Percentiles rank a stretch among this genome's conserved stretches.
Evolutionary conservation across 2,888 invertebrate genomes (phyloP).

Genomic region (Noctua pronuba): DNA sequence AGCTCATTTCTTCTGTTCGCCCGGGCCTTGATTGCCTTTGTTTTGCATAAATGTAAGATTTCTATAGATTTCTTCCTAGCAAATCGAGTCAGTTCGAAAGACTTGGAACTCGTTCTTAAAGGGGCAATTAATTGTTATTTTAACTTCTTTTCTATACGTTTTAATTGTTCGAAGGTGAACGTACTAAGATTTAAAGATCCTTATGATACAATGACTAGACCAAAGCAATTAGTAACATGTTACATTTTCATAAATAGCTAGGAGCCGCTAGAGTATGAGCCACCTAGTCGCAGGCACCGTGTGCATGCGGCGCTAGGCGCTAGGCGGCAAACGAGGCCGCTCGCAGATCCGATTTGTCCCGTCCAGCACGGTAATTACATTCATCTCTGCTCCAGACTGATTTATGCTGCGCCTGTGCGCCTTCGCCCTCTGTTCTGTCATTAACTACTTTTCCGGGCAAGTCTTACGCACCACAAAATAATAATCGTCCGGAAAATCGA

Average conservation of each 20-base stretch:
- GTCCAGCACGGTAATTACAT: slow-evolving; percentile 82
- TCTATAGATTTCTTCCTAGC: slow-evolving; percentile 88
- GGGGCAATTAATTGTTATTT: slow-evolving; percentile 83
- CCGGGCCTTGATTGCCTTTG: slow-evolving; percentile 90
- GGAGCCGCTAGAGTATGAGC: slow-evolving; percentile 15
- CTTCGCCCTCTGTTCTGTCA: slow-evolving; percentile 79
- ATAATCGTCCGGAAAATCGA: slow-evolving; percentile 90
- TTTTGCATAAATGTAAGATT: slow-evolving; percentile 91
- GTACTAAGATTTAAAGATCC: slow-evolving; percentile 19
- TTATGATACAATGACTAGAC: neutral
- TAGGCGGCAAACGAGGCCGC: slow-evolving; percentile 67
- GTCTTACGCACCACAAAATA: slow-evolving; percentile 90
- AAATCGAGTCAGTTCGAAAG: slow-evolving; percentile 86
- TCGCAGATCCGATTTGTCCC: slow-evolving; percentile 79
- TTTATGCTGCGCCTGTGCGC: slow-evolving; percentile 78
- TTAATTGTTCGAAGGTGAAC: slow-evolving; percentile 48
- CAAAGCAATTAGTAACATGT: neutral
- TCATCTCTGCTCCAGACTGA: slow-evolving; percentile 84
- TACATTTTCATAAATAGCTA: neutral
- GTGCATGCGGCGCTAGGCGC: slow-evolving; percentile 48
- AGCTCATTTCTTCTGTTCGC: slow-evolving; percentile 91
- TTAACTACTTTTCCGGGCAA: slow-evolving; percentile 86
- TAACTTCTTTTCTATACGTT: slow-evolving; percentile 66
- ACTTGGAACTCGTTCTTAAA: slow-evolving; percentile 84
- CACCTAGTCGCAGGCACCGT: slow-evolving; percentile 2